Evolutionary conservation across 2,113 vertebrate species (phyloP), one percentile per base, ranked within the genome.

Genomic region (Caranx ignobilis): DNA sequence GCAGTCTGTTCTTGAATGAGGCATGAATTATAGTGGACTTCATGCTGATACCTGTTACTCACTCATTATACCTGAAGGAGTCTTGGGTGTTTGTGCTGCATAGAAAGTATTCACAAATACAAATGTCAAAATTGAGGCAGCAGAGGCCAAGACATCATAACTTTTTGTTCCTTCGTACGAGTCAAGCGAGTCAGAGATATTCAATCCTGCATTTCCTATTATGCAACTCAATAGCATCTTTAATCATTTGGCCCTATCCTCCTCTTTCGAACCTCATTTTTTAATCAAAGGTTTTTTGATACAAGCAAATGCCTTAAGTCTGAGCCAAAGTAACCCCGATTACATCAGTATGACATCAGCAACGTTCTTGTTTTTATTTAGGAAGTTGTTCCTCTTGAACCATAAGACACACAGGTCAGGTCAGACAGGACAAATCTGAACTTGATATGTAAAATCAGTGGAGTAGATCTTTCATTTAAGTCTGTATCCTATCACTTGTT

Each of bases 171-270:
- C 0, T 37, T 37, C 5, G 37, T 37, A 37, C 8, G 37, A 37
- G 37, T 37, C 37, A 41, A 41, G 39, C 9, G 2, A 26, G 26
- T 5, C 26, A 48, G 19, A 18, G 8, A 19, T 19, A 19, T 11
- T 18, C 39, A 3, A 47, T 47, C 31, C 11, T 39, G 59, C 43
- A 59, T 48, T 48, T 76, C 19, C 62, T 18, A 52, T 52, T 34
- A 52, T 71, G 73, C 60, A 60, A 16, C 48, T 81, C 43, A 57
- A 39, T 21, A 47, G 12, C 19, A 26, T 54, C 7, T 21, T 54
- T 54, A 11, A 10, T 12, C 9, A 26, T n/a, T 26, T 21, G 52
- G n/a, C 52, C 52, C 52, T 10, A 47, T 4, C 3, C 45, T 15
- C 6, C 2, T 50, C 48, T 50, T 19, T 50, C 18, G 19, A 50